These are phyloP conservation scores for Bovichtus diacanthus DNA, from an alignment of 2,797 vertebrate species.

Conservation along the genomic window DNA sequence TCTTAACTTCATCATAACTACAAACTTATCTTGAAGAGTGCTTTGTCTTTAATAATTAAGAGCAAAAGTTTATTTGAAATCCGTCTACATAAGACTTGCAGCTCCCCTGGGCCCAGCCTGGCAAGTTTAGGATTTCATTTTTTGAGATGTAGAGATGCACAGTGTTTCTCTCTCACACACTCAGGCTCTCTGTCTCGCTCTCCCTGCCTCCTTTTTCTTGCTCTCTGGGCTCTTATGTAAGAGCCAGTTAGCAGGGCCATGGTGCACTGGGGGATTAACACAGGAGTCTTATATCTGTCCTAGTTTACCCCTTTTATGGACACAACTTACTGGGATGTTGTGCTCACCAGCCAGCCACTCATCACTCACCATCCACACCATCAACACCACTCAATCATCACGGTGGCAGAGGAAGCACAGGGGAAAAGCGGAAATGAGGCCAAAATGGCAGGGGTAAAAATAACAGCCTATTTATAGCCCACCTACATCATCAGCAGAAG, in stretches of 20 bases:
- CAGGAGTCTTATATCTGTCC: conserved; percentile 77
- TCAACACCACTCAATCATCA: conserved; percentile 68
- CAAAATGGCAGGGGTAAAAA: conserved; percentile 89
- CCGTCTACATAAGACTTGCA: conserved; percentile 63
- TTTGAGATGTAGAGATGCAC: conserved; percentile 54
- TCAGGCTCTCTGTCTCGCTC: conserved; percentile 40
- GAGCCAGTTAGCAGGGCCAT: conserved; percentile 79
- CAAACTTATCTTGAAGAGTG: conserved; percentile 66
- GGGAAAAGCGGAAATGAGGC: conserved; percentile 85
- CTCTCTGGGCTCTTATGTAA: conserved; percentile 80
- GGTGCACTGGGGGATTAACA: conserved; percentile 79
- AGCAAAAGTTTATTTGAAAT: conserved; percentile 74
- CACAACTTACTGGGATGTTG: conserved; percentile 66
- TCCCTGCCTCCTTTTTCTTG: conserved; percentile 60
- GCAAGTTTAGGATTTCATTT: conserved; percentile 74
- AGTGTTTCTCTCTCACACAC: conserved; percentile 52
- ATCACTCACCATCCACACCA: conserved; percentile 70
- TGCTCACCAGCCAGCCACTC: conserved; percentile 49
- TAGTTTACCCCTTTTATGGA: conserved; percentile 72
- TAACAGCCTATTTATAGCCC: conserved; percentile 87
- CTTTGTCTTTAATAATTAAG: conserved; percentile 79
- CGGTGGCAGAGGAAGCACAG: conserved; percentile 73
- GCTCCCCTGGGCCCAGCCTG: conserved; percentile 62
- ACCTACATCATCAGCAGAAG: conserved; percentile 83
- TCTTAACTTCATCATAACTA: conserved; percentile 46